These are phyloP conservation scores for Atractosteus spatula DNA, from an alignment of 2,113 vertebrate genomes.

Conservation along the genomic window DNA sequence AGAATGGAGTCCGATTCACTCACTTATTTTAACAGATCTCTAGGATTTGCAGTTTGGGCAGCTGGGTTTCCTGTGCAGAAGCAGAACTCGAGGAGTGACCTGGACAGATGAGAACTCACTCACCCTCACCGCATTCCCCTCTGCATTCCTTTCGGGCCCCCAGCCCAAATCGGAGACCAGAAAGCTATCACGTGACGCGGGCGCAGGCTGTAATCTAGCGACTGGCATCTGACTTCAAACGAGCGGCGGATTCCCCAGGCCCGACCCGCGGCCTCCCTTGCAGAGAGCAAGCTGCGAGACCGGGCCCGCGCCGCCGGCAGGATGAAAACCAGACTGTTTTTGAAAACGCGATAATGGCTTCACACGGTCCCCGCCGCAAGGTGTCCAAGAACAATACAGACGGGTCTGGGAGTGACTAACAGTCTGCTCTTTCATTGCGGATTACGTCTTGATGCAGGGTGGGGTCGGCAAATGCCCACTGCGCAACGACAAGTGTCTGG, in stretches of 20 bases:
- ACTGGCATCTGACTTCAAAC: no score
- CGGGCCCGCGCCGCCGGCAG: not conserved
- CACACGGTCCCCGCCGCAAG: slow-evolving; percentile 30
- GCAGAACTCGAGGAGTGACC: no score
- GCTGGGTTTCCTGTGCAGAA: no score
- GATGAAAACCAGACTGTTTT: slow-evolving; percentile 35
- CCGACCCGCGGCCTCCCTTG: no score
- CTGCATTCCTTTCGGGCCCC: not conserved
- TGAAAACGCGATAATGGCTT: slow-evolving; percentile 30
- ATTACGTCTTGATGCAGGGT: not conserved
- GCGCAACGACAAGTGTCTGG: not conserved
- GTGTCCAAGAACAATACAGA: slow-evolving; percentile 73
- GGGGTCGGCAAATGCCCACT: not conserved
- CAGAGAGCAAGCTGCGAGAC: slow-evolving; percentile 2
- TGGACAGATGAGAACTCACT: no score
- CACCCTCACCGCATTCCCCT: not conserved
- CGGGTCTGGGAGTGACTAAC: slow-evolving; percentile 68
- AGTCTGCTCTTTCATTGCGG: slow-evolving; percentile 60
- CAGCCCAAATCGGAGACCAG: no score
- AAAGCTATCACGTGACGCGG: no score
- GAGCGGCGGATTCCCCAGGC: no score
- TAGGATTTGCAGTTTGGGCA: no score
- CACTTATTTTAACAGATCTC: no score
- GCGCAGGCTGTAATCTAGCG: no score
- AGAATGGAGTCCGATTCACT: no score